A percentile compares a stretch with the other conserved stretches of the same genome.
Evolutionary conservation across 2,113 vertebrate species (phyloP).

Genomic region (Balaenoptera acutorostrata): DNA sequence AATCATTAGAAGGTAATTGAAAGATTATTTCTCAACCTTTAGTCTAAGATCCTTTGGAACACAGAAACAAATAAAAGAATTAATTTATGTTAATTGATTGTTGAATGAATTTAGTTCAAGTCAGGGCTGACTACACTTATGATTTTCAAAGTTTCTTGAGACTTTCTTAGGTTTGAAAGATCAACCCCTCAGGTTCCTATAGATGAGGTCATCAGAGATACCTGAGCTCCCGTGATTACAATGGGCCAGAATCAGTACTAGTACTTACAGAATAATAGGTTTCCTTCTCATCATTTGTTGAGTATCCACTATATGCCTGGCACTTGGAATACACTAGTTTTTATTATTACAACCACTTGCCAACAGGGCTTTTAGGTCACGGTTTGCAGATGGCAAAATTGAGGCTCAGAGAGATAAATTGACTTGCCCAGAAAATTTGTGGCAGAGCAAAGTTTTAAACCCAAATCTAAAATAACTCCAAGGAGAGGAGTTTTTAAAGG

Average conservation of each 20-base stretch:
- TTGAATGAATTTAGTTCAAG: not conserved
- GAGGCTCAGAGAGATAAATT: not conserved
- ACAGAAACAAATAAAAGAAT: not conserved
- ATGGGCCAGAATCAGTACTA: not conserved
- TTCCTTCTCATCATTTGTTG: not conserved
- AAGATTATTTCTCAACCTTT: not conserved
- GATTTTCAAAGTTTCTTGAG: slow-evolving; percentile 14
- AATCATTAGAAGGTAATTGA: not conserved
- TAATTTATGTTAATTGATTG: not conserved
- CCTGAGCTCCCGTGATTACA: not conserved
- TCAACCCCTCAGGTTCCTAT: not conserved
- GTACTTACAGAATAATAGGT: not conserved
- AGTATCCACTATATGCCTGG: not conserved
- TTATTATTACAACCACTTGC: not conserved
- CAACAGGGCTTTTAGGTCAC: not conserved
- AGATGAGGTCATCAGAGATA: not conserved
- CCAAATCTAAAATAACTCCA: not conserved
- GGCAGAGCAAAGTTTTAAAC: not conserved
- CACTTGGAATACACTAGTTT: not conserved
- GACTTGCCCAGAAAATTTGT: not conserved
- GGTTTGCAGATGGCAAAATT: not conserved
- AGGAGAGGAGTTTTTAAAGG: not conserved
- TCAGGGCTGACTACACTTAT: not conserved
- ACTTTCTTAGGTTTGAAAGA: not conserved
- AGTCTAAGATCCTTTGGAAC: not conserved